Base-by-base conservation (phyloP, 2,888 invertebrate genomes). In the Ethmia dodecea region DNA sequence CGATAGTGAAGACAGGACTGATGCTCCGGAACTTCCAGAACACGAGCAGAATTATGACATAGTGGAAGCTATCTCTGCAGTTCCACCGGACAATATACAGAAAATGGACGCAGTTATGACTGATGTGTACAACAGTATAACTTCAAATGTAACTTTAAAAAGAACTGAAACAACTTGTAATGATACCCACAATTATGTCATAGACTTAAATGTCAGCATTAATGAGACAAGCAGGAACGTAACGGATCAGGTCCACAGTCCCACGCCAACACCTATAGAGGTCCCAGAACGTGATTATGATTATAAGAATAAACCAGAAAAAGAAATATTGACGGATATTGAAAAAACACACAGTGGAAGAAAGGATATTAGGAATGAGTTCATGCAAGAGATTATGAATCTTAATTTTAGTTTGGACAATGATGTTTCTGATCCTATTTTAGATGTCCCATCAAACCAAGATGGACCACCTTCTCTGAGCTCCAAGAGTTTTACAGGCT, bases 401-500 rank as follows among this genome's bases (percentile, higher is more conserved):
- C 52, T 60, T 8, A 60, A 50, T 37, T 42, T 57, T 27, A 55
- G 50, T 35, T 42, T 60, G 28, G 56, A 65, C 13, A 60, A 64
- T 36, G 50, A 60, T 34, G 37, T 45, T 2, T 33, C 52, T 8
- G 15, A 5, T 40, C 51, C 9, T 60, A 63, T 38, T 65, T 22
- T 41, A 35, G 37, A 16, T n/a, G 12, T 61, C 10, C 44, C 53
- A 31, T 39, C 61, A 13, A 55, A 49, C 36, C 56, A 62, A 28
- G 70, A 73, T 48, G 73, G 68, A 1, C 72, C 69, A 20, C 46
- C 70, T 6, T 79, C 79, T 3, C 52, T 79, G 1, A 66, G 64
- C 42, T 57, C 73, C 6, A 77, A 86, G 61, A 75, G 83, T 61
- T 72, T 80, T 51, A 62, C 86, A 5, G 86, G 87, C 1, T 87